These are phyloP conservation scores for Morelia viridis DNA, from an alignment of 2,797 vertebrate species.

Conservation along the genomic window DNA sequence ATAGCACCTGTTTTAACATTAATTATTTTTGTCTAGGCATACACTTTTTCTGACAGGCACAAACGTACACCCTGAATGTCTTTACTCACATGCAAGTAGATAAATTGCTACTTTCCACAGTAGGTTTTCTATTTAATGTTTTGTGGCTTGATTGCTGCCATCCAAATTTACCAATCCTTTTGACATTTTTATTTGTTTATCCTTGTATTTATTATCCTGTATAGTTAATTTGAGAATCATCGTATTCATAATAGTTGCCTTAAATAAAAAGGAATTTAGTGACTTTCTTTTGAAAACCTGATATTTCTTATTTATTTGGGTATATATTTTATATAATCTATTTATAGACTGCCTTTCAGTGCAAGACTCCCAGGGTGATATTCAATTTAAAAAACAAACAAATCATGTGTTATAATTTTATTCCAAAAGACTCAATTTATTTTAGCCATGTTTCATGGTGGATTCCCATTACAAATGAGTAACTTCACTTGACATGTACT, in stretches of 20 bases:
- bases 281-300: not conserved
- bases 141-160: not conserved
- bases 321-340: not conserved
- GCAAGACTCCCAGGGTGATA: not conserved
- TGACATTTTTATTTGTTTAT: not conserved
- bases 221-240: not conserved
- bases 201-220: not conserved
- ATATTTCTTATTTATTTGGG: not conserved
- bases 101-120: not conserved
- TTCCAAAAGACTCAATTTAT: not conserved
- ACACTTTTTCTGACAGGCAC: not conserved
- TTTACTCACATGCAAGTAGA: not conserved
- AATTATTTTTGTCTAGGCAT: not conserved
- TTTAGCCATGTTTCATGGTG: not conserved
- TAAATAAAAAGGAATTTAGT: not conserved
- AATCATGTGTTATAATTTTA: not conserved
- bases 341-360: not conserved
- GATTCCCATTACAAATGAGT: not conserved
- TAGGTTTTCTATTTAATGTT: not conserved
- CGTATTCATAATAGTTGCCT: not conserved
- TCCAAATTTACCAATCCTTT: not conserved
- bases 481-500: not conserved
- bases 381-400: slow-evolving; percentile 4
- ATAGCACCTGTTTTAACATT: not conserved
- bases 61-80: not conserved